These are phyloP conservation scores for Sebastes vulpes DNA, from an alignment of 2,797 vertebrate species.

Conservation along the genomic window DNA sequence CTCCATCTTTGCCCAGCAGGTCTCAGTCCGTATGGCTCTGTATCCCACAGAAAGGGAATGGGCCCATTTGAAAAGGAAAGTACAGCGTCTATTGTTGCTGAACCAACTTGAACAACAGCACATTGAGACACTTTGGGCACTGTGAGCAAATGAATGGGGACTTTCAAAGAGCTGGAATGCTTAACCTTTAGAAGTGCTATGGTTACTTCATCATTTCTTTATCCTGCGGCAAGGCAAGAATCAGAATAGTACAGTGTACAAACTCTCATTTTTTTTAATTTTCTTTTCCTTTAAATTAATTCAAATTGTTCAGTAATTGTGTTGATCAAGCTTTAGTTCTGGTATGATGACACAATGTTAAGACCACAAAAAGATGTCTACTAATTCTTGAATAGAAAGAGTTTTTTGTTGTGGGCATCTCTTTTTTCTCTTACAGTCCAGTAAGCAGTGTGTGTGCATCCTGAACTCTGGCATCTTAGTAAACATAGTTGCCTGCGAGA, in stretches of 20 bases:
- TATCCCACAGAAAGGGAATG: constrained; percentile 54
- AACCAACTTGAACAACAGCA: constrained; percentile 65
- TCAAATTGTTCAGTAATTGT: not conserved
- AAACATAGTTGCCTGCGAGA: constrained; percentile 64
- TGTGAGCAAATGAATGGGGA: constrained; percentile 51
- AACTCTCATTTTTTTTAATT: not conserved
- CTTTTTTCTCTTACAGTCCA: constrained; percentile 24
- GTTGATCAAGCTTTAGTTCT: not conserved
- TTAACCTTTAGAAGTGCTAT: constrained; percentile 68
- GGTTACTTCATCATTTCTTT: constrained; percentile 47
- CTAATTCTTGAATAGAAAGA: not conserved
- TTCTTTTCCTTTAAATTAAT: not conserved
- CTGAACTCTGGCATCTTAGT: constrained; percentile 68
- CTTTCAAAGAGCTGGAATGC: constrained; percentile 57
- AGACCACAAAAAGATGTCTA: not conserved
- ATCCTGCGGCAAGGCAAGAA: not conserved
- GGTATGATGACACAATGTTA: not conserved
- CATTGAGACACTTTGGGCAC: constrained; percentile 57
- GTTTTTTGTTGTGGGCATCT: not conserved
- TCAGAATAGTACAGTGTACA: not conserved
- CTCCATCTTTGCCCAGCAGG: constrained; percentile 68
- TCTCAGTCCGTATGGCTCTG: constrained; percentile 49
- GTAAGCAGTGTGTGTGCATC: constrained; percentile 42
- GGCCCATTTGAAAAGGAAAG: constrained; percentile 62
- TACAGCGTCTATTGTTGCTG: constrained; percentile 65